Evolutionary conservation across 1,140 invertebrate species (phyloP).

Genomic region (Lerema accius): DNA sequence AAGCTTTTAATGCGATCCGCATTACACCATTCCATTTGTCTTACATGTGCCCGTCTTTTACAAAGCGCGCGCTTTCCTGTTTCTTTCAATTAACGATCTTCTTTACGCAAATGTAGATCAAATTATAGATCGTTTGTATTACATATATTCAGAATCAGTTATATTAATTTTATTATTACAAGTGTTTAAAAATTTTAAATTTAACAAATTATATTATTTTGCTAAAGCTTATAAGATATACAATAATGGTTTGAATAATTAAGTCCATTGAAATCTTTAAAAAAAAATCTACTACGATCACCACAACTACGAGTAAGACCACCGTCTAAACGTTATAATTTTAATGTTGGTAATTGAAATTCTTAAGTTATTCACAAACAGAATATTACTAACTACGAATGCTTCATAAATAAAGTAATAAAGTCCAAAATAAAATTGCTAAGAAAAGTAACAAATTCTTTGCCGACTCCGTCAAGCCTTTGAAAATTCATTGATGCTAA

Average conservation of each 20-base stretch:
- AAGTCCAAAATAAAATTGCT: not conserved
- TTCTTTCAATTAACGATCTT: slow-evolving; percentile 26
- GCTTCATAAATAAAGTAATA: not conserved
- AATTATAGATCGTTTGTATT: not conserved
- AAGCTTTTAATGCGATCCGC: slow-evolving; percentile 44
- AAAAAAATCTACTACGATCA: no score
- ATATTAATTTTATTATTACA: no score
- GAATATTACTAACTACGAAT: no score
- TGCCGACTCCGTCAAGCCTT: not conserved
- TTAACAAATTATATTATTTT: no score
- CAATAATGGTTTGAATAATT: no score
- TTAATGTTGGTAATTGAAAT: no score
- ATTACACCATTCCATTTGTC: slow-evolving; percentile 36
- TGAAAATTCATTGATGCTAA: not conserved
- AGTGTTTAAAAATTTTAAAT: no score
- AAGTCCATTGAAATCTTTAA: no score
- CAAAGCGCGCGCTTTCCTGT: slow-evolving; percentile 22
- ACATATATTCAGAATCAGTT: not conserved
- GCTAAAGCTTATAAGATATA: no score
- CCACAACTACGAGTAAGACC: no score
- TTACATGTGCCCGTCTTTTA: slow-evolving; percentile 31
- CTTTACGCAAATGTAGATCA: not conserved
- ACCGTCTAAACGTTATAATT: no score
- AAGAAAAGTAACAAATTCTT: not conserved
- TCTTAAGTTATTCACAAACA: no score